Evolutionary conservation across 1,140 invertebrate species (phyloP).

Genomic region (Zophobas morio): DNA sequence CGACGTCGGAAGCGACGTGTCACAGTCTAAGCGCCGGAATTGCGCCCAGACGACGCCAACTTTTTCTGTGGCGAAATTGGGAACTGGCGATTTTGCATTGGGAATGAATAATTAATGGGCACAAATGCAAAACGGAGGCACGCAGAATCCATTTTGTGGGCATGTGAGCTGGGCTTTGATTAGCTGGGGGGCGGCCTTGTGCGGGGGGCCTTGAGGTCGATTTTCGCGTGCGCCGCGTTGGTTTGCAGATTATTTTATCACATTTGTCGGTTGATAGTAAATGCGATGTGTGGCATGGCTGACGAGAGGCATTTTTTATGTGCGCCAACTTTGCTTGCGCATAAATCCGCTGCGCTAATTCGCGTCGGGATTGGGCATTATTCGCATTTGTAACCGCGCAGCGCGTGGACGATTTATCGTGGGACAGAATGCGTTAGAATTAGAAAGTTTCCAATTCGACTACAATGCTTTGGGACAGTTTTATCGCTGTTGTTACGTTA

Average conservation of each 20-base stretch:
- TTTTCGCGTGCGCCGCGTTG: conserved; percentile 53
- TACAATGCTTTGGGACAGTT: conserved; percentile 14
- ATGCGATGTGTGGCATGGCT: conserved; percentile 46
- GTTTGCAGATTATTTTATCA: conserved; percentile 57
- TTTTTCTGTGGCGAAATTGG: conserved; percentile 50
- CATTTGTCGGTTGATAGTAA: conserved; percentile 22
- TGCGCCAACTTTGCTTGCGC: conserved; percentile 1
- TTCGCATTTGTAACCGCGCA: background rate
- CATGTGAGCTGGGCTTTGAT: conserved; percentile 51
- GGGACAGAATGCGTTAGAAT: conserved; percentile 2
- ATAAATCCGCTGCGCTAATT: conserved; percentile 23
- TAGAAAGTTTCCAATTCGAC: conserved; percentile 13
- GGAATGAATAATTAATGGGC: conserved; percentile 39
- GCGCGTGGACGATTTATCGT: conserved; percentile 27
- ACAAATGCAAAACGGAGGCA: conserved; percentile 50
- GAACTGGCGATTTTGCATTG: conserved; percentile 49
- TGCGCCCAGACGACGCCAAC: conserved; percentile 50
- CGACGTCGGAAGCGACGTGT: background rate
- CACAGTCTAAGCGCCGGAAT: conserved; percentile 48
- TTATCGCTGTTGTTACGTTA: conserved; percentile 1
- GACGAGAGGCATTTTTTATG: conserved; percentile 25
- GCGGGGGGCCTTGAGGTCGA: conserved; percentile 46
- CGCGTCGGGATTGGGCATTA: background rate
- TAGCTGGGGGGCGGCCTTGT: conserved; percentile 49
- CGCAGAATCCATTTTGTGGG: conserved; percentile 57